Percentiles rank a stretch among this genome's conserved stretches.
Evolutionary conservation across 2,888 invertebrate species (phyloP).

Genomic region (Limnephilus rhombicus): DNA sequence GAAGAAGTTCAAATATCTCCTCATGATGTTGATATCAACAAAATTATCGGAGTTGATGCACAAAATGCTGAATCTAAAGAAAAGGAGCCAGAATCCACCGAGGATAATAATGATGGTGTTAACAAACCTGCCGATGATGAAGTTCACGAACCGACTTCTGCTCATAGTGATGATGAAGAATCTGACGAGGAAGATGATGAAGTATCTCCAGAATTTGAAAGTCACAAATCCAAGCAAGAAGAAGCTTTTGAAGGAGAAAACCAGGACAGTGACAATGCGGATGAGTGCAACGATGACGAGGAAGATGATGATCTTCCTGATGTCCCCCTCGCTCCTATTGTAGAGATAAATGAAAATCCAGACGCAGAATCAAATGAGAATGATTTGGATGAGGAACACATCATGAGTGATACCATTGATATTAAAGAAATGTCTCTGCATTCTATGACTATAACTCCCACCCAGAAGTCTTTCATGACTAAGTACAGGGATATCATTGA

Average conservation of each 20-base stretch:
- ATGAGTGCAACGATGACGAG: slow-evolving; percentile 68
- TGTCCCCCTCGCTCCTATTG: slow-evolving; percentile 72
- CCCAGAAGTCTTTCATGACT: slow-evolving; percentile 74
- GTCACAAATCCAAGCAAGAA: slow-evolving; percentile 19
- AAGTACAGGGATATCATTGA: slow-evolving; percentile 75
- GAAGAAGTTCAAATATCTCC: slow-evolving; percentile 76
- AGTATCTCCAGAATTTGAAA: slow-evolving; percentile 35
- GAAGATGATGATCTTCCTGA: slow-evolving; percentile 73
- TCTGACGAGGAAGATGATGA: slow-evolving; percentile 32
- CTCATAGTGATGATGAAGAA: slow-evolving; percentile 48
- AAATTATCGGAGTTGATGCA: slow-evolving; percentile 63
- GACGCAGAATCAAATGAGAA: neutral
- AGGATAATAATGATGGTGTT: slow-evolving; percentile 38
- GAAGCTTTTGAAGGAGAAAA: slow-evolving; percentile 58
- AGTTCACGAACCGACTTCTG: slow-evolving; percentile 21
- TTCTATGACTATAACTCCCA: slow-evolving; percentile 69
- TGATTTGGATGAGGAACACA: slow-evolving; percentile 24
- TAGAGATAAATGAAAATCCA: slow-evolving; percentile 73
- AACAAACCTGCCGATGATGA: slow-evolving; percentile 52
- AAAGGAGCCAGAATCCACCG: slow-evolving; percentile 7
- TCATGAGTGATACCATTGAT: slow-evolving; percentile 22
- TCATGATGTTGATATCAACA: slow-evolving; percentile 61
- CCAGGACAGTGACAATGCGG: slow-evolving; percentile 47
- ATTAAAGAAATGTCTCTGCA: slow-evolving; percentile 35
- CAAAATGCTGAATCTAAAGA: slow-evolving; percentile 43